These are phyloP conservation scores for Cariama cristata DNA, from an alignment of 2,113 vertebrate genomes.

Conservation along the genomic window DNA sequence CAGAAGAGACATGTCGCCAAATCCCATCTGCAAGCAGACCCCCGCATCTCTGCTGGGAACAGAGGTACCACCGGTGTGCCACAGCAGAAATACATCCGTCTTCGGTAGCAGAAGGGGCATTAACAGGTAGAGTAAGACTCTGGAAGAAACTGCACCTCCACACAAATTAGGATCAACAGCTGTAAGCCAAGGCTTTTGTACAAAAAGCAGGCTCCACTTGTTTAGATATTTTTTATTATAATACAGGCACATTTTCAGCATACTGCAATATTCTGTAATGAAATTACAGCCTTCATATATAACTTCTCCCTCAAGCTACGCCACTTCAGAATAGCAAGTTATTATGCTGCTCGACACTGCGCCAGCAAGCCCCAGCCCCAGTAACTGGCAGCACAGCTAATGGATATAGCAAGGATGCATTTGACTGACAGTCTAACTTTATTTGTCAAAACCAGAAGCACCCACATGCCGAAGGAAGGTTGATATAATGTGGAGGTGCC, in stretches of 20 bases:
- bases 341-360: not conserved
- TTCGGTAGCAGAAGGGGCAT: not conserved
- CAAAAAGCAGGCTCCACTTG: not conserved
- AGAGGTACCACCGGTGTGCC: not conserved
- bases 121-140: not conserved
- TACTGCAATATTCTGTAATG: constrained; percentile 37
- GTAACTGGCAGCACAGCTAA: constrained; percentile 43
- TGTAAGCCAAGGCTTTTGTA: not conserved
- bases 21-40: not conserved
- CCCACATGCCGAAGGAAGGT: not conserved
- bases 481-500: not conserved
- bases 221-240: not conserved
- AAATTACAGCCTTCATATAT: constrained; percentile 10
- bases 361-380: fast-evolving
- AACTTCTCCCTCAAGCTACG: constrained; percentile 21
- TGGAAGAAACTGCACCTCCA: not conserved
- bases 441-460: constrained; percentile 28
- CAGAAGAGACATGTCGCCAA: not conserved
- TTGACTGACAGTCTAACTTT: constrained; percentile 1
- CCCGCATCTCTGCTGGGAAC: not conserved
- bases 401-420: not conserved
- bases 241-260: not conserved
- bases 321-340: constrained; percentile 29
- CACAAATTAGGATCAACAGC: not conserved
- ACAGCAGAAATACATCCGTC: not conserved